phyloP scores from a whole-genome alignment of 2,797 vertebrate genomes.

The Sebastes steindachneri region DNA sequence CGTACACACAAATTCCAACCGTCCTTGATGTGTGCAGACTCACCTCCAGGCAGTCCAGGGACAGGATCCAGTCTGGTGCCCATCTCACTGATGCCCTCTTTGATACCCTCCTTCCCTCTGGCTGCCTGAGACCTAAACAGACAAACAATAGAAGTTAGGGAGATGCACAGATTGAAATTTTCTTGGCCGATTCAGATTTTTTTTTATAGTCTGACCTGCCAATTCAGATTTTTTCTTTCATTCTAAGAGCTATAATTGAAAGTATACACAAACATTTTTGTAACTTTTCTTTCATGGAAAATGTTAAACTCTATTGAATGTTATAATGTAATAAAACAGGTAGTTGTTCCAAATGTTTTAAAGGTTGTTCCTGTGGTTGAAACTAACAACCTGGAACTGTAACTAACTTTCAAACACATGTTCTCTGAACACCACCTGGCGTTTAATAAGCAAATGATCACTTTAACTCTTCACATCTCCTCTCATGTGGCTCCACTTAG shows the following conservation, averaged over 20 bases:
- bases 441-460: slow-evolving; percentile 21
- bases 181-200: background rate
- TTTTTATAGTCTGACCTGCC: background rate
- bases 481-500: background rate
- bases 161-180: background rate
- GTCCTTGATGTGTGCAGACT: slow-evolving; percentile 41
- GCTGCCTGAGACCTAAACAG: slow-evolving; percentile 93
- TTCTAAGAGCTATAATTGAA: background rate
- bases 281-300: background rate
- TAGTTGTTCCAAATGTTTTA: background rate
- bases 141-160: background rate
- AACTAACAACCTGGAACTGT: background rate
- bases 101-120: slow-evolving; percentile 94
- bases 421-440: background rate
- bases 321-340: background rate
- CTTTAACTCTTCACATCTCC: background rate
- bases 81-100: slow-evolving; percentile 92
- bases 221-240: background rate
- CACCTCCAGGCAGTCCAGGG: slow-evolving; percentile 96
- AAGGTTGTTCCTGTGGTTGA: background rate
- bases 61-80: slow-evolving; percentile 96
- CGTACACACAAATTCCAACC: background rate
- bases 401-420: background rate
- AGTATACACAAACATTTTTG: background rate
- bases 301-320: background rate